These are phyloP conservation scores for Trididemnum clinides DNA, from an alignment of 23 tunicate genomes.

Conservation along the genomic window DNA sequence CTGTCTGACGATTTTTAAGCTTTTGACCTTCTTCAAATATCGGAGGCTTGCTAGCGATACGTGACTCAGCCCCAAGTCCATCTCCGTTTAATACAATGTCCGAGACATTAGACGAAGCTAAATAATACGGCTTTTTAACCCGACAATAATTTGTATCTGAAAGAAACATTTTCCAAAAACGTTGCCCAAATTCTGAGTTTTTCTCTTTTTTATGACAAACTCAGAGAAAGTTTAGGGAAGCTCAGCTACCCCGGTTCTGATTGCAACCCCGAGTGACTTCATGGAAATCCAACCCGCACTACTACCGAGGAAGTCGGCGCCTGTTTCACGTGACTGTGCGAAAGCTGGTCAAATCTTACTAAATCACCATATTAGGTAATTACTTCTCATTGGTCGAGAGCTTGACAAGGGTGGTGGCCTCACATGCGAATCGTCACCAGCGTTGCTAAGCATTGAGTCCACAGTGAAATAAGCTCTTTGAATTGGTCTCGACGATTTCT, in stretches of 20 bases:
- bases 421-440: slow-evolving; percentile 32
- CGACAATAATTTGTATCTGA: neutral
- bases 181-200: neutral
- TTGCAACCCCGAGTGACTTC: no score
- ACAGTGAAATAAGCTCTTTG: slow-evolving; percentile 48
- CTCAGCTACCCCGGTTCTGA: no score
- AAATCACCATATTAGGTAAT: neutral
- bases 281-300: no score
- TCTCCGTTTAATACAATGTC: neutral
- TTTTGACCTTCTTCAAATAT: neutral
- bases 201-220: neutral
- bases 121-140: neutral
- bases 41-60: neutral
- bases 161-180: neutral
- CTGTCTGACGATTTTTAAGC: neutral
- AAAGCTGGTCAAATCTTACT: no score
- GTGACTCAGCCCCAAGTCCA: neutral
- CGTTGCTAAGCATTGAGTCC: slow-evolving; percentile 47
- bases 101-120: slow-evolving; percentile 7
- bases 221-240: neutral
- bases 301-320: no score
- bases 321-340: no score
- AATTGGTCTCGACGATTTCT: neutral
- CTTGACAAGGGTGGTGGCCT: slow-evolving; percentile 37
- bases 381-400: slow-evolving; percentile 8